Percentiles rank a stretch among this genome's conserved stretches.
Conservation (phyloP, 2,888 invertebrate species). For the Clistopyga incitator region DNA sequence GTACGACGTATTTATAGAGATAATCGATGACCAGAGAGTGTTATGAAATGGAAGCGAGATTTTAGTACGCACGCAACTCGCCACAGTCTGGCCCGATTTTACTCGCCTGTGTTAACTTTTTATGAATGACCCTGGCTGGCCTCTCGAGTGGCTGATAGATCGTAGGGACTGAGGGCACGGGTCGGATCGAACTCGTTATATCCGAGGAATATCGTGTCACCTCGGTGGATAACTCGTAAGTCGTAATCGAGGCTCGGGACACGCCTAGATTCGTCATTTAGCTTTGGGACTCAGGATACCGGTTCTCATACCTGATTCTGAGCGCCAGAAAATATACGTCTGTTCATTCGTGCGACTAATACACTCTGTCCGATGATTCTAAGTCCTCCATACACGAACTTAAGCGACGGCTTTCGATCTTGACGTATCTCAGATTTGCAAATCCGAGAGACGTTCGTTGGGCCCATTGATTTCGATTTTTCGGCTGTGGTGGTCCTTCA, state of each 20-base stretch:
- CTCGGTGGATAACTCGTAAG: slow-evolving; percentile 69
- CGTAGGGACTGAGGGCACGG: slow-evolving; percentile 4
- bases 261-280: slow-evolving; percentile 78
- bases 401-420: slow-evolving; percentile 45
- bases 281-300: slow-evolving; percentile 43
- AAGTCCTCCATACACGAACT: slow-evolving; percentile 26
- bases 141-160: slow-evolving; percentile 62
- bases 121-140: slow-evolving; percentile 75
- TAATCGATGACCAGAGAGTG: not conserved
- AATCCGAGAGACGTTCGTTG: slow-evolving; percentile 42
- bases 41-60: not conserved
- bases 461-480: slow-evolving; percentile 29
- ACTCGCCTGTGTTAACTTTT: slow-evolving; percentile 68
- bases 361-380: slow-evolving; percentile 13
- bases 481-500: slow-evolving; percentile 30
- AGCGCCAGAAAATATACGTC: not conserved
- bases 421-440: slow-evolving; percentile 57
- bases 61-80: not conserved
- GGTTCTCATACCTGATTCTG: slow-evolving; percentile 30
- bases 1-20: not conserved
- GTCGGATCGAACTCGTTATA: slow-evolving; percentile 59
- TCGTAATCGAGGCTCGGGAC: slow-evolving; percentile 74
- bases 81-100: not conserved
- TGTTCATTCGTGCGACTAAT: not conserved
- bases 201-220: slow-evolving; percentile 62